Conservation (phyloP, 2,113 vertebrate species). For the Heliornis fulica region DNA sequence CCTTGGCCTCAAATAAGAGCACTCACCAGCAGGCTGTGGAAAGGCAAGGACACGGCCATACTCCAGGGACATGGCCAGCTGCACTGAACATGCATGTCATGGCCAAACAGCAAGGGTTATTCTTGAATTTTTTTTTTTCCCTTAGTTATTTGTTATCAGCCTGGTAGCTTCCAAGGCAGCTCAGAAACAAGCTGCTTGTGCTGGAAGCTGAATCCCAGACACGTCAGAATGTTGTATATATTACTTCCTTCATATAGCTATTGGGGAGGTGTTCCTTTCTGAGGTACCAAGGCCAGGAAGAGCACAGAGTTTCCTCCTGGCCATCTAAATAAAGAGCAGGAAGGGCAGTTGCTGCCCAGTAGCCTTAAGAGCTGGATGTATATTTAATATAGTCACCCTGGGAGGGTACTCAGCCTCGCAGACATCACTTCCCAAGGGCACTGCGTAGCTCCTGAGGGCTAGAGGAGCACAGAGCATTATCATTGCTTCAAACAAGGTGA, state of each 20-base stretch:
- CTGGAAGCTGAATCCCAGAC: not conserved
- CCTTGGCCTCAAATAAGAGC: not conserved
- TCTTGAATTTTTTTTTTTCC: not conserved
- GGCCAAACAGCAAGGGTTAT: not conserved
- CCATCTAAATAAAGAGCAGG: not conserved
- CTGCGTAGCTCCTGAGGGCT: accelerated
- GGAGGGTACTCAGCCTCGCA: not conserved
- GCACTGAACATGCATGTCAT: not conserved
- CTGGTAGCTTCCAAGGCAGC: not conserved
- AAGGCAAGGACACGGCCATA: not conserved
- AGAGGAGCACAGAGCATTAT: not conserved
- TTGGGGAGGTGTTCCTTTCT: not conserved
- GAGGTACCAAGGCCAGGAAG: not conserved
- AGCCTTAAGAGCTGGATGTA: not conserved
- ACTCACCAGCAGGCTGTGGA: not conserved
- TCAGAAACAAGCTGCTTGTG: not conserved
- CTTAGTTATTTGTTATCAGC: not conserved
- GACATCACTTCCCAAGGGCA: not conserved
- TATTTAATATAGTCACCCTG: no score
- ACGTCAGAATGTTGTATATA: accelerated
- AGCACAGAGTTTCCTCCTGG: not conserved
- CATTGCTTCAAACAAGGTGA: not conserved
- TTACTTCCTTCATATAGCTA: not conserved
- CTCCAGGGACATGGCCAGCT: not conserved
- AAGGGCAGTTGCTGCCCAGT: not conserved